phyloP scores from a whole-genome alignment of 1,140 invertebrate genomes.

The Brachionus asplanchnoidis region DNA sequence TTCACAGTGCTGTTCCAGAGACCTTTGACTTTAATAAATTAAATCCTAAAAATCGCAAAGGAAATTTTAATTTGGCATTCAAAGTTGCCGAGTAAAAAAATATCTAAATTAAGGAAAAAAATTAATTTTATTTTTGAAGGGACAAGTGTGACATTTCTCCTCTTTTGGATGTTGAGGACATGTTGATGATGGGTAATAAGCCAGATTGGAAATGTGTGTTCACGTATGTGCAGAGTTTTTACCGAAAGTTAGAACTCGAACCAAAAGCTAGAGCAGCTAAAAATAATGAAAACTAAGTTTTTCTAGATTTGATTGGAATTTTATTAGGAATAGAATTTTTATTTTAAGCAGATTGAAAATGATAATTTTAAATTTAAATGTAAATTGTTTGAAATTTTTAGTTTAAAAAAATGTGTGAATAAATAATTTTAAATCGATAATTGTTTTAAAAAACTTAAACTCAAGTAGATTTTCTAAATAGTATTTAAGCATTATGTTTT shows the following conservation, averaged over 20 bases:
- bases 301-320: not conserved
- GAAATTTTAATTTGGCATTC: constrained; percentile 95
- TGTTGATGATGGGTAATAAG: constrained; percentile 48
- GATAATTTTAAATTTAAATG: not conserved
- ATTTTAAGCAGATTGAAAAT: not conserved
- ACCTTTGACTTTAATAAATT: constrained; percentile 85
- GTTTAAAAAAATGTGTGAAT: not conserved
- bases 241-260: constrained; percentile 52
- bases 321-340: not conserved
- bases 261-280: constrained; percentile 21
- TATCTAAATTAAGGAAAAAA: not conserved
- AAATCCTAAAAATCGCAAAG: constrained; percentile 75
- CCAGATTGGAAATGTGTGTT: constrained; percentile 99
- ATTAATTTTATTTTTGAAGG: constrained; percentile 1
- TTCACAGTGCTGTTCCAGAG: constrained; percentile 90
- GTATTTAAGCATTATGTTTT: too few relatives aligned
- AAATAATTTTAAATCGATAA: not conserved
- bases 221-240: constrained; percentile 94
- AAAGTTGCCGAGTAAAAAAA: constrained; percentile 79
- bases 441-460: too few relatives aligned
- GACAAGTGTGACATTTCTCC: constrained; percentile 33
- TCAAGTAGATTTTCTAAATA: too few relatives aligned
- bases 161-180: constrained; percentile 36
- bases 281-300: constrained; percentile 12
- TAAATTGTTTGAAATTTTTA: not conserved